Base-by-base conservation (phyloP, 1,140 invertebrate species). In the Aphaenogaster floridana region DNA sequence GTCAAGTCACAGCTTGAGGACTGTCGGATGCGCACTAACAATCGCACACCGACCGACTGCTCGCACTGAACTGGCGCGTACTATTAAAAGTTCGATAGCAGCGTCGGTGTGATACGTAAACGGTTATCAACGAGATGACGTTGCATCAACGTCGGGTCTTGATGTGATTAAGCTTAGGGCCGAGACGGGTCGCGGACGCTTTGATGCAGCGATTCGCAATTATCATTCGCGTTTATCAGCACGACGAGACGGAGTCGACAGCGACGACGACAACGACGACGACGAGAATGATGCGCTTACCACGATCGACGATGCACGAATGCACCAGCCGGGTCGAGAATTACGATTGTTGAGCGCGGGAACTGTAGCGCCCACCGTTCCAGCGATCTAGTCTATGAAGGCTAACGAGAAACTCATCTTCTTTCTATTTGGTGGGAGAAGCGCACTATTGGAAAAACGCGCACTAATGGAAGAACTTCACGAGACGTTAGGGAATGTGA, bases 81-180 rank as follows among this genome's bases (percentile, higher is more conserved):
- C 6, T 78, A 64, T 79, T 79, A 79, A 66, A 64, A 66, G 11
- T 66, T 64, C 28, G 15, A 66, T 50, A 45, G 9, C 15, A 48
- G 1, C 48, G 61, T 54, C n/a, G 63, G 0, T 7, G 4, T 39
- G 64, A 68, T 45, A 42, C 13, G 8, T 52, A 42, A 0, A 15
- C n/a, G 1, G 7, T 69, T 71, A 81, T 81, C 78, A 63, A 15
- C 39, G 9, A 2, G 0, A 81, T 81, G 79, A 71, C 64, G 15
- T 59, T 8, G 50, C 39, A 17, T 68, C 8, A 42, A 68, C 21
- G 13, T 34, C 5, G 4, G 1, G 15, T 57, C 11, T 45, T 3
- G 3, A 2, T 2, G 28, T 1, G 39, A 81, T 81, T 72, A 72
- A 72, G 7, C 7, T 7, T 0, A 7, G 34, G 7, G 3, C 13